Conservation (phyloP, 2,113 vertebrate species). For the Cricetomys ansorgei region DNA sequence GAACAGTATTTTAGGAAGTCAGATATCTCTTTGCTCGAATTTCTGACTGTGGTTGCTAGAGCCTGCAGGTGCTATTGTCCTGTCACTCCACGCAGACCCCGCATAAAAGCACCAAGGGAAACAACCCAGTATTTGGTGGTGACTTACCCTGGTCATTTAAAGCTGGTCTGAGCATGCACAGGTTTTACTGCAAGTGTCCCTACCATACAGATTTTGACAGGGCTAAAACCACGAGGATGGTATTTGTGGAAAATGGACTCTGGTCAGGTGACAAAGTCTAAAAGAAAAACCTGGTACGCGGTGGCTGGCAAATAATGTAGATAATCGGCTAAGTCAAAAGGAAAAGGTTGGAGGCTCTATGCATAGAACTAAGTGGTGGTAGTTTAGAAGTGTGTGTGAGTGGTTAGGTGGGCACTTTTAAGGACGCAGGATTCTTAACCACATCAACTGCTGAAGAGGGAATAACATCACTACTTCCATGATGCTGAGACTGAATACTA, state of each 20-base stretch:
- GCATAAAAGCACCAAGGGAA: background rate
- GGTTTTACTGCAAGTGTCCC: background rate
- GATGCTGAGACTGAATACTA: background rate
- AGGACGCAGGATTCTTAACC: background rate
- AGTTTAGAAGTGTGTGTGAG: slow-evolving; percentile 20
- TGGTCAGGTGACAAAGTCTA: background rate
- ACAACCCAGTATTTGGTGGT: background rate
- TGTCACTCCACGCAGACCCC: background rate
- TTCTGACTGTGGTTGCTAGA: background rate
- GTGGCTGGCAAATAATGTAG: background rate
- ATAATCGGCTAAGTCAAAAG: background rate
- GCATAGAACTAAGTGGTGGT: background rate
- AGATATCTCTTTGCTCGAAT: background rate
- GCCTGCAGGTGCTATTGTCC: background rate
- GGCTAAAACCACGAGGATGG: background rate
- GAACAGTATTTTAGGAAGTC: background rate
- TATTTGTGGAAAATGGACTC: background rate
- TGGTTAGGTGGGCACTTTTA: background rate
- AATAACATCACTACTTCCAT: background rate
- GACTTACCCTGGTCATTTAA: background rate
- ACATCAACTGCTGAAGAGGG: background rate
- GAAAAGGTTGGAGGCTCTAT: background rate
- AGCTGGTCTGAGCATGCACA: background rate
- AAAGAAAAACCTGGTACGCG: background rate
- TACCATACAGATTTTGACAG: background rate